Evolutionary conservation across 1,140 invertebrate genomes (phyloP).

Genomic region (Marisa cornuarietis): DNA sequence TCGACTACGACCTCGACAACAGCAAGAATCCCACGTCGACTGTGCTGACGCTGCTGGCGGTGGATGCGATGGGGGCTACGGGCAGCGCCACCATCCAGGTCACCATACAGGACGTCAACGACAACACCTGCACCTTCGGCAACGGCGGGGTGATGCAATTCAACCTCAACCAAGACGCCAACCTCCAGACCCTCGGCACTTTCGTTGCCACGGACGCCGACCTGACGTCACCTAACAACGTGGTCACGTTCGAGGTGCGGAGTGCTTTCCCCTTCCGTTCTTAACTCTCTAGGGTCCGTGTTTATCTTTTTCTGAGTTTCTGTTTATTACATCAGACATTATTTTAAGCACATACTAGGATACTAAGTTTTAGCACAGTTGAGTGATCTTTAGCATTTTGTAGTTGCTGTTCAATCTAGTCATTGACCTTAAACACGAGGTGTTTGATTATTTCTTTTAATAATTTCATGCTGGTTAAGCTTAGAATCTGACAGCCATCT

Average conservation of each 20-base stretch:
- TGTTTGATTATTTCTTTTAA: no score
- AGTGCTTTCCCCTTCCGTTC: no score
- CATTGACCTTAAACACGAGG: no score
- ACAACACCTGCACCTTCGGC: slow-evolving; percentile 28
- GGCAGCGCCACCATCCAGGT: slow-evolving; percentile 21
- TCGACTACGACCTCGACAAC: slow-evolving; percentile 35
- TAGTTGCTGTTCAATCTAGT: no score
- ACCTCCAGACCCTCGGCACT: slow-evolving; percentile 7
- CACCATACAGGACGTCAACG: slow-evolving; percentile 29
- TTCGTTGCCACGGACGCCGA: slow-evolving; percentile 26
- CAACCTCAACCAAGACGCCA: slow-evolving; percentile 14
- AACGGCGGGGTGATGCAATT: not conserved
- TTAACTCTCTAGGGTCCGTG: no score
- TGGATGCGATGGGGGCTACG: slow-evolving; percentile 15
- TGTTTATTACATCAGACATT: no score
- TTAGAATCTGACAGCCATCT: no score
- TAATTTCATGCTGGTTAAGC: no score
- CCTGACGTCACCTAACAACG: slow-evolving; percentile 33
- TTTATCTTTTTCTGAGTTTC: no score
- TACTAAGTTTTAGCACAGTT: no score
- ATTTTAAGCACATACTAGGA: no score
- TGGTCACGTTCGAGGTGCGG: slow-evolving; percentile 2
- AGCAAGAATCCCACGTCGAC: slow-evolving; percentile 13
- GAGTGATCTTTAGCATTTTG: no score
- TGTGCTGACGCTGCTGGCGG: slow-evolving; percentile 25